Base-by-base conservation (phyloP, 2,797 vertebrate species). In the Lates japonicus region DNA sequence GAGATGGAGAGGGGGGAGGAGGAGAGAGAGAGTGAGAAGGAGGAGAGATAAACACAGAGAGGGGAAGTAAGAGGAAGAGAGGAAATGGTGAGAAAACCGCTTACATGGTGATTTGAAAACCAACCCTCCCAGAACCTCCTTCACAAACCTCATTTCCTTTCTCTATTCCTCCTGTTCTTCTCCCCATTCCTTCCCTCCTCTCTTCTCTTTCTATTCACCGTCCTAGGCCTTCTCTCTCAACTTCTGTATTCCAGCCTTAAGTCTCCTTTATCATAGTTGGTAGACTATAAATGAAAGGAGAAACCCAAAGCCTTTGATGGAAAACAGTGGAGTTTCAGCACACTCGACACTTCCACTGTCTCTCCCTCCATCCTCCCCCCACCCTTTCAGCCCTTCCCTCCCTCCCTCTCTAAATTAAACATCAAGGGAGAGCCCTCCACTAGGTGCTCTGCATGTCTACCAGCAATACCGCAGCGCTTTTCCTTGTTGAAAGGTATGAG, bases 371-470 rank as follows among this genome's bases (percentile, higher is more conserved):
- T 65, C 77, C 65, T 41, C 31, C 51, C 20, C 13, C 70, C 69
- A 12, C 14, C 72, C 81, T 57, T 41, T 69, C 81, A 70, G 42
- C 49, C 49, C 46, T 31, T 20, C 57, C 59, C 61, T 5, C 52
- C 9, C 55, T n/a, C 42, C 3, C 42, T 29, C 48, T 22, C 84
- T 89, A 88, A 92, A 92, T 88, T 82, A 91, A 92, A 94, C 92
- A 94, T 95, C 92, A 93, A 94, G 87, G 70, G 64, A 76, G 75
- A 84, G 82, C 57, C 86, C 78, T 89, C 78, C 68, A 81, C 74
- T 74, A 91, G 91, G 89, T 92, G 85, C 89, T 83, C 66, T 39
- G 77, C 86, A 69, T n/a, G n/a, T n/a, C 76, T 22, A 63, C 76
- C 81, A 85, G 78, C 51, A 14, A 85, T 82, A 88, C 88, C 84